These are phyloP conservation scores for Lerista edwardsae DNA, from an alignment of 2,797 vertebrate species.

Conservation along the genomic window DNA sequence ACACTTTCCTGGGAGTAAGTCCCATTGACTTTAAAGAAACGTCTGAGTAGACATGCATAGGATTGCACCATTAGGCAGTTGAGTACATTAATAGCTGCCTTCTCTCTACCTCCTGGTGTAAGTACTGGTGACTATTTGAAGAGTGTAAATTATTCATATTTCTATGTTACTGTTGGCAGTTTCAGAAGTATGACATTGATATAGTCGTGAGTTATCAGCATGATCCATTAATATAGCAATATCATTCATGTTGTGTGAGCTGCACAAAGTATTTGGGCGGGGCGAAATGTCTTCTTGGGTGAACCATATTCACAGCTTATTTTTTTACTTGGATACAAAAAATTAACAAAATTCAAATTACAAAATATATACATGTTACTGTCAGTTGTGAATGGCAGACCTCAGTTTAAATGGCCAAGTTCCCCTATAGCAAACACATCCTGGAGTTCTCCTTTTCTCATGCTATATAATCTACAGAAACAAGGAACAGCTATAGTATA, in stretches of 20 bases:
- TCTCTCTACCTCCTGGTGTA: constrained; percentile 18
- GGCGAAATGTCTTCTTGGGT: background rate
- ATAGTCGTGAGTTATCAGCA: background rate
- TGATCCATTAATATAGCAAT: constrained; percentile 2
- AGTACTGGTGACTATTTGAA: background rate
- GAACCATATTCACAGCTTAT: background rate
- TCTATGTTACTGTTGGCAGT: background rate
- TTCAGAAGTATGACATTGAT: background rate
- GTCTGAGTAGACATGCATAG: too few species aligned
- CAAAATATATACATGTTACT: background rate
- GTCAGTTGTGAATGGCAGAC: background rate
- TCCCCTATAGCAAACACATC: background rate
- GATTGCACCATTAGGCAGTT: too few species aligned
- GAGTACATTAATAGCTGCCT: background rate
- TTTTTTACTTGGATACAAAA: background rate
- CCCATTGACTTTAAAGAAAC: too few species aligned
- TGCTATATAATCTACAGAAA: background rate
- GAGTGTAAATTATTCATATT: constrained; percentile 8
- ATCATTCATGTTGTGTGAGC: constrained; percentile 2
- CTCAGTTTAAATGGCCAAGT: background rate
- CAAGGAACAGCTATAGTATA: background rate
- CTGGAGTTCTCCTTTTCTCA: background rate
- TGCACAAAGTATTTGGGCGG: background rate
- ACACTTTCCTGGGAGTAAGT: too few species aligned
- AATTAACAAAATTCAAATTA: background rate